A percentile compares a stretch with the other conserved stretches of the same genome.
phyloP scores from a whole-genome alignment of 2,113 vertebrate genomes.

The Hypanus sabinus region DNA sequence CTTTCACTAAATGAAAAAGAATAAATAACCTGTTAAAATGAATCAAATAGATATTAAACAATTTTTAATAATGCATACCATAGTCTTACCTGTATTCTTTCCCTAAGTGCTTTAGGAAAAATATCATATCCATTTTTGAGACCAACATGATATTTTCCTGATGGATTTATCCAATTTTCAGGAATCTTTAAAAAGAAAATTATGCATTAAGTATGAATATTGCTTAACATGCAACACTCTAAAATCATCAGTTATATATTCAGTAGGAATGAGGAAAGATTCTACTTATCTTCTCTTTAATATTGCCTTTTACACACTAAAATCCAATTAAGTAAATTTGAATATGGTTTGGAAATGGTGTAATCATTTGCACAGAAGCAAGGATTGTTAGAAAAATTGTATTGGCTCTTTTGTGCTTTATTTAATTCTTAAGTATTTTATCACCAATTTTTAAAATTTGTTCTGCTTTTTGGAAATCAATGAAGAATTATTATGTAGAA shows the following conservation, averaged over 20 bases:
- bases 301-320: neutral
- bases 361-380: no score
- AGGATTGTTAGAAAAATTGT: no score
- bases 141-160: conserved; percentile 86
- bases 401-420: no score
- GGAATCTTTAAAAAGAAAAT: conserved; percentile 66
- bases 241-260: neutral
- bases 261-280: neutral
- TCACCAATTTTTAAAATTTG: no score
- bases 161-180: conserved; percentile 79
- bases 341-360: neutral
- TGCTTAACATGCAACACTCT: neutral
- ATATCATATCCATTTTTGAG: conserved; percentile 96
- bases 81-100: conserved; percentile 85
- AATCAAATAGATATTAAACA: conserved; percentile 31
- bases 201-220: neutral
- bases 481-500: no score
- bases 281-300: neutral
- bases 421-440: no score
- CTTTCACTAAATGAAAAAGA: neutral
- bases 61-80: neutral
- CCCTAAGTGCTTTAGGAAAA: conserved; percentile 93
- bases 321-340: neutral
- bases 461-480: no score
- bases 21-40: neutral